Conservation (phyloP, 2,888 invertebrate genomes). For the Morpho achilles region DNA sequence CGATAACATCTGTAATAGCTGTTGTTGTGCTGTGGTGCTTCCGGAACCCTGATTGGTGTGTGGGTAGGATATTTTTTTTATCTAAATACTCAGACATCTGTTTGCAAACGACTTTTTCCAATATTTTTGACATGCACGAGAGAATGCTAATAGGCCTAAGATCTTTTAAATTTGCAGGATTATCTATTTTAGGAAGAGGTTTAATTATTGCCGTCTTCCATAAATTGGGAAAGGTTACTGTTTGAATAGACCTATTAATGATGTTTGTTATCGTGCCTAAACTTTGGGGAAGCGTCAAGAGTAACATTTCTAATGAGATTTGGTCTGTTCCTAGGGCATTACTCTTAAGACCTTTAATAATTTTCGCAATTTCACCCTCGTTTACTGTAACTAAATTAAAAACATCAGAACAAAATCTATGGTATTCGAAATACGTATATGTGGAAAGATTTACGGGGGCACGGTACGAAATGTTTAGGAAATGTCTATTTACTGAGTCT, state of each 20-base stretch:
- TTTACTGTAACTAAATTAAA: not conserved
- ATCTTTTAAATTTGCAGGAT: not conserved
- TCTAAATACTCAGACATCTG: not conserved
- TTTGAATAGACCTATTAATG: not conserved
- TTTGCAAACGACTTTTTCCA: not conserved
- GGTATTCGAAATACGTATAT: not conserved
- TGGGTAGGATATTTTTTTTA: not conserved
- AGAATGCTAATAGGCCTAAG: not conserved
- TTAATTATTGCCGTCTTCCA: not conserved
- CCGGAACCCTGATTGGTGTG: not conserved
- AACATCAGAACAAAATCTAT: not conserved
- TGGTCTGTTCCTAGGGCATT: slow-evolving; percentile 11
- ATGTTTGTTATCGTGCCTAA: not conserved
- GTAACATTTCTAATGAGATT: slow-evolving; percentile 7
- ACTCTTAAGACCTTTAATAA: slow-evolving; percentile 5
- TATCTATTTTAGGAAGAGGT: not conserved
- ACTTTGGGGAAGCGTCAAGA: not conserved
- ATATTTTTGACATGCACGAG: not conserved
- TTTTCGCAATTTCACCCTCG: slow-evolving; percentile 2
- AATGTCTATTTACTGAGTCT: not conserved
- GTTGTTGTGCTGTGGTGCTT: not conserved
- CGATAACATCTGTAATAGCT: not conserved
- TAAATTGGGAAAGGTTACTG: not conserved
- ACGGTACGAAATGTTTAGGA: not conserved
- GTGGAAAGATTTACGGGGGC: not conserved